These are phyloP conservation scores for Diplodus sargus DNA, from an alignment of 2,797 vertebrate genomes.

Conservation along the genomic window DNA sequence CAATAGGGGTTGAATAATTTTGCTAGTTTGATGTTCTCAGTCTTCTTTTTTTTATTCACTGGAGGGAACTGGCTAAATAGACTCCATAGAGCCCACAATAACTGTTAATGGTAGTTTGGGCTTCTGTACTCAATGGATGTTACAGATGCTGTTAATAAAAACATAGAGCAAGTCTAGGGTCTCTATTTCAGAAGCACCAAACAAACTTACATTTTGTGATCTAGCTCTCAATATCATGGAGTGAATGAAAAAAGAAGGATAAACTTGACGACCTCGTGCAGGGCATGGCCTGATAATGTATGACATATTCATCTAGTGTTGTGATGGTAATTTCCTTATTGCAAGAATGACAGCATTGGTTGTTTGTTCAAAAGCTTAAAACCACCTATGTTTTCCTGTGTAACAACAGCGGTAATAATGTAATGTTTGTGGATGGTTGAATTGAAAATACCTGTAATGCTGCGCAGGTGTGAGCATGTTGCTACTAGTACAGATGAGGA, in stretches of 20 bases:
- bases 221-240: no score
- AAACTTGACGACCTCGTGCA: no score
- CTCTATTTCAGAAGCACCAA: no score
- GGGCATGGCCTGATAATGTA: no score
- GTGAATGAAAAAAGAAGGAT: not conserved
- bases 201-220: no score
- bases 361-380: not conserved
- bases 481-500: conserved; percentile 20
- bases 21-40: no score
- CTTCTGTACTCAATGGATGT: not conserved
- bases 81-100: not conserved
- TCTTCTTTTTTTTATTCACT: no score
- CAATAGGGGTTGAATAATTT: no score
- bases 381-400: not conserved
- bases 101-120: not conserved
- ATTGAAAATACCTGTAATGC: conserved; percentile 1
- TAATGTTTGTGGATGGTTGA: conserved; percentile 1
- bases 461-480: not conserved
- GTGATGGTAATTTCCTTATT: not conserved
- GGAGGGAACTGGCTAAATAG: no score
- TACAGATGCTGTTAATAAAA: no score
- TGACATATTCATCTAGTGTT: not conserved
- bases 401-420: conserved; percentile 16
- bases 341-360: not conserved
- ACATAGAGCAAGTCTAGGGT: no score